Evolutionary conservation across 2,888 invertebrate genomes (phyloP), one percentile per base, ranked within the genome.

Genomic region (Zygothrica quintamaculata): DNA sequence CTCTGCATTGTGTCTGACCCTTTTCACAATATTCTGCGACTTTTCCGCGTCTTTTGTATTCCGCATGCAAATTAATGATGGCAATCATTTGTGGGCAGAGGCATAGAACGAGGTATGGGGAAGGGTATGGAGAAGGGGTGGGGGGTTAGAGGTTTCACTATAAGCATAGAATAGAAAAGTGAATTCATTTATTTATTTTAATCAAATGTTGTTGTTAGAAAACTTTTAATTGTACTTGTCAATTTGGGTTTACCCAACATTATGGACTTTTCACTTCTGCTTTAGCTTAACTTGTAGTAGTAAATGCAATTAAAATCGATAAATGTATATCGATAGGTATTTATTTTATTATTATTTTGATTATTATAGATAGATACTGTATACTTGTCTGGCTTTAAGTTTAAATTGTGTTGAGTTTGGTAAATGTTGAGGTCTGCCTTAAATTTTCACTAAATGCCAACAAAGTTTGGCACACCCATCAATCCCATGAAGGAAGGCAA

Each of bases 381-480:
- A 29, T 29, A 29, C 5, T 9, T 29, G 1, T 7, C 9, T 36
- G 4, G 13, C 36, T 13, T 22, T 29, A 31, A 29, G 31, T 47
- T 62, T 64, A 53, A 59, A 57, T 51, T 40, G 11, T 9, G 5
- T 5, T 18, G 3, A 39, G 26, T 13, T 22, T 40, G 46, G n/a
- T 34, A 59, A 68, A 37, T 58, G 31, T 31, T 31, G n/a, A 44
- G 37, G 39, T 16, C 43, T 47, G 51, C 60, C 39, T 58, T 64
- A 65, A 78, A 73, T 69, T 65, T 47, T 37, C 37, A 56, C 50
- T 62, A 65, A 65, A 76, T 65, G 74, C 55, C 80, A 62, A 50
- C 44, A 84, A 80, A 86, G 74, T 79, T 80, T 85, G 57, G 69
- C 33, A 51, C 69, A 56, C 86, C 84, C 84, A 86, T 80, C 80